Base-by-base conservation (phyloP, 2,113 vertebrate genomes). In the Pungitius pungitius region DNA sequence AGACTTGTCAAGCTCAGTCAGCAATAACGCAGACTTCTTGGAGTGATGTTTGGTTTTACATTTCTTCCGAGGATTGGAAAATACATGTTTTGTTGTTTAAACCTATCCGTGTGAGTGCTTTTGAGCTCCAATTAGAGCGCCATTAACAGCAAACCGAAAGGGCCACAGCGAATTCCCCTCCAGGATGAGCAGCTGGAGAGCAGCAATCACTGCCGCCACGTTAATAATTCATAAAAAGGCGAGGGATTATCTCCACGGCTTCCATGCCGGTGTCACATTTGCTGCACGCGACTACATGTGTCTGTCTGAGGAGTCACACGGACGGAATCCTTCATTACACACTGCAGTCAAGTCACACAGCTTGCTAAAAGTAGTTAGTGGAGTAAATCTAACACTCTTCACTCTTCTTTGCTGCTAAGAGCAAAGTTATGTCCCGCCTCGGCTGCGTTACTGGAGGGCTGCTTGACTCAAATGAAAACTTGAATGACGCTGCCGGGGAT, bases 361-460 rank as follows among this genome's bases (percentile, higher is more conserved):
- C 56, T 35, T 59, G 70, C 80, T 77, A 69, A 73, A 37, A 85
- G 80, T 71, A 67, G 60, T 69, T 84, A 67, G 45, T 69, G 26
- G 67, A 68, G 61, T 80, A 57, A 61, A 72, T 72, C 33, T 69
- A 63, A 88, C 8, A 12, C 59, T 49, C 75, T 61, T 69, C 33
- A 40, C 49, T 70, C 22, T 67, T 9, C 57, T 72, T 84, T 73
- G 76, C 59, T 43, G 57, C 49, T 80, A 83, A 91, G 63, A 88
- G 88, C 88, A 90, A 90, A 88, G 85, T 87, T 82, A 56, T 88
- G 87, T 87, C 52, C 67, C 70, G 69, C 80, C 87, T 37, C 42
- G 40, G 52, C 74, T 26, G 61, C 59, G 77, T 71, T 63, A 85
- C 68, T 60, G 60, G 54, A 70, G 56, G 59, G 59, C 58, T 72